A percentile compares a stretch with the other conserved stretches of the same genome.
Conservation (phyloP, 2,888 invertebrate species). For the Conus canariensis region DNA sequence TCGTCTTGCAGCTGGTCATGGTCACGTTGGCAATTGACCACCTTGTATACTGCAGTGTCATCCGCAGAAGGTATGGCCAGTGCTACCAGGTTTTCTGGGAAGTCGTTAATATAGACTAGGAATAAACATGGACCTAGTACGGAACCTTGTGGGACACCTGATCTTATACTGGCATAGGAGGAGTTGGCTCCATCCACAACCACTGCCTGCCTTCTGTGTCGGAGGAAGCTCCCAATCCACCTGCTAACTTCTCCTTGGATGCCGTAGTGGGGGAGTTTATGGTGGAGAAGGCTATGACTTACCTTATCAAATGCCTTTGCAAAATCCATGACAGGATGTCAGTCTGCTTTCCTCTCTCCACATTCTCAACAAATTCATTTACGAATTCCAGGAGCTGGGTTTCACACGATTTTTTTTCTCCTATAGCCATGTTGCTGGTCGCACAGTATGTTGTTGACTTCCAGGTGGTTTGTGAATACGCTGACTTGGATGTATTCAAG, state of each 20-base stretch:
- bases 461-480: background rate
- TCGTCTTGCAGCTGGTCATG: background rate
- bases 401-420: background rate
- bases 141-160: background rate
- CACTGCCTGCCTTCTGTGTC: background rate
- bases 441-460: background rate
- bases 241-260: background rate
- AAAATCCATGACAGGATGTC: background rate
- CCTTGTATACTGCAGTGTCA: background rate
- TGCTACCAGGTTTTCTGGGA: background rate
- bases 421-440: background rate
- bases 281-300: background rate
- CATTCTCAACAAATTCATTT: background rate
- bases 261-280: background rate
- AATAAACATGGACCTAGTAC: constrained; percentile 35
- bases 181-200: constrained; percentile 38
- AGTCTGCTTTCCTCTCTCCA: background rate
- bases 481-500: constrained; percentile 39
- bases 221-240: background rate
- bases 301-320: constrained; percentile 3
- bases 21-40: background rate
- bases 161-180: background rate
- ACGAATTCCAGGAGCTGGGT: background rate
- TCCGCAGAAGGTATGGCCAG: background rate
- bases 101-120: background rate